phyloP scores from a whole-genome alignment of 2,113 vertebrate species.

The Varanus komodoensis region DNA sequence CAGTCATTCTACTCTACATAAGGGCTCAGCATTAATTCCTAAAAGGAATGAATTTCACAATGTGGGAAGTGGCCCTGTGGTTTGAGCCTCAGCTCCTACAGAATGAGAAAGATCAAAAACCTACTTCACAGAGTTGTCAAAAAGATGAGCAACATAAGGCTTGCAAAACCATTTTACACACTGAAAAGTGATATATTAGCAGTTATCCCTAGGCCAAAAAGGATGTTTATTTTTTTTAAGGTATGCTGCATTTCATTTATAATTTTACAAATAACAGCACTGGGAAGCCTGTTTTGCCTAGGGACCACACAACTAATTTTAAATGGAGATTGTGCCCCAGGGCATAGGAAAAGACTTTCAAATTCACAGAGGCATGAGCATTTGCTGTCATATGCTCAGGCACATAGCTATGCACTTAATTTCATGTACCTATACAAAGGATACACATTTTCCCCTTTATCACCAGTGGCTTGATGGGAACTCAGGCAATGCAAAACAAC shows the following conservation, averaged over 20 bases:
- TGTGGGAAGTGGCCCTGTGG: neutral
- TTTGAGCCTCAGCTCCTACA: neutral
- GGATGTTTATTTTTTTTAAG: slow-evolving; percentile 21
- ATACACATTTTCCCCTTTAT: neutral
- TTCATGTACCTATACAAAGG: neutral
- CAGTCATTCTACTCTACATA: neutral
- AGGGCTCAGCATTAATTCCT: neutral
- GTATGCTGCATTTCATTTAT: neutral
- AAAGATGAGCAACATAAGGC: neutral
- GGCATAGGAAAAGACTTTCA: neutral
- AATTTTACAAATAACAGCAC: neutral
- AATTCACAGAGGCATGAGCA: neutral
- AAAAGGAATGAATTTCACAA: neutral
- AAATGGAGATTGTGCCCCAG: neutral
- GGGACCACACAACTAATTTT: neutral
- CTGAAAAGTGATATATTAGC: slow-evolving; percentile 34
- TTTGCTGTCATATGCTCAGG: neutral
- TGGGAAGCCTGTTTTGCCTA: neutral
- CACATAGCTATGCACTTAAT: neutral
- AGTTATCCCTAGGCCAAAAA: slow-evolving; percentile 32
- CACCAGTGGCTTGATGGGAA: neutral
- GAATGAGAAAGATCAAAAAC: neutral
- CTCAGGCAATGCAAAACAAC: neutral
- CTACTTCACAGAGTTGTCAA: neutral
- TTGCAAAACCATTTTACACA: slow-evolving; percentile 20